Percentiles rank a stretch among this genome's conserved stretches.
phyloP scores from a whole-genome alignment of 2,113 vertebrate genomes.

The Actenoides hombroni region DNA sequence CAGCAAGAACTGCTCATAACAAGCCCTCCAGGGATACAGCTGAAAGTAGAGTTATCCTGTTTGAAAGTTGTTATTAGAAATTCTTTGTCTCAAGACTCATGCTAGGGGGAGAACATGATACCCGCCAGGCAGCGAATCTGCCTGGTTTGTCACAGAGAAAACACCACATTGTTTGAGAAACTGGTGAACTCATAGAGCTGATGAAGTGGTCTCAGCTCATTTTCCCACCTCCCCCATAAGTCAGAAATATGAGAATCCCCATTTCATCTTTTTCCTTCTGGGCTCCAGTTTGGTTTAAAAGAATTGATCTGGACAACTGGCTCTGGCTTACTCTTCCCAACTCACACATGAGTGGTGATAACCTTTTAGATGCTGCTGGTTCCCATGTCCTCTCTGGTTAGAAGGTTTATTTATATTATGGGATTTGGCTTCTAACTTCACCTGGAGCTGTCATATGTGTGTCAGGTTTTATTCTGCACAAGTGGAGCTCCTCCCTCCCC shows the following conservation, averaged over 20 bases:
- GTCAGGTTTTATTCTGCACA: neutral
- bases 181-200: neutral
- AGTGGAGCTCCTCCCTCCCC: neutral
- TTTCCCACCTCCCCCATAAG: neutral
- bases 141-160: neutral
- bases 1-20: neutral
- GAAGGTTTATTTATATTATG: neutral
- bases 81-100: neutral
- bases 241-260: neutral
- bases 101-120: neutral
- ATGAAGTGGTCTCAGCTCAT: neutral
- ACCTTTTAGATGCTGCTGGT: conserved; percentile 78
- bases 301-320: neutral
- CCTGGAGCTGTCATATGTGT: neutral
- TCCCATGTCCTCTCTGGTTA: neutral
- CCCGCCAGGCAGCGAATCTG: neutral
- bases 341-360: conserved; percentile 13
- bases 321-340: neutral
- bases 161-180: neutral
- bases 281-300: neutral
- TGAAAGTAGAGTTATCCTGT: neutral
- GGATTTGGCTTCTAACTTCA: neutral
- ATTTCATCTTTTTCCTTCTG: neutral
- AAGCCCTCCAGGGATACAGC: neutral
- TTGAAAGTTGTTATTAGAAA: neutral